These are phyloP conservation scores for Cyanocitta stelleri DNA, from an alignment of 2,113 vertebrate species.

Conservation along the genomic window DNA sequence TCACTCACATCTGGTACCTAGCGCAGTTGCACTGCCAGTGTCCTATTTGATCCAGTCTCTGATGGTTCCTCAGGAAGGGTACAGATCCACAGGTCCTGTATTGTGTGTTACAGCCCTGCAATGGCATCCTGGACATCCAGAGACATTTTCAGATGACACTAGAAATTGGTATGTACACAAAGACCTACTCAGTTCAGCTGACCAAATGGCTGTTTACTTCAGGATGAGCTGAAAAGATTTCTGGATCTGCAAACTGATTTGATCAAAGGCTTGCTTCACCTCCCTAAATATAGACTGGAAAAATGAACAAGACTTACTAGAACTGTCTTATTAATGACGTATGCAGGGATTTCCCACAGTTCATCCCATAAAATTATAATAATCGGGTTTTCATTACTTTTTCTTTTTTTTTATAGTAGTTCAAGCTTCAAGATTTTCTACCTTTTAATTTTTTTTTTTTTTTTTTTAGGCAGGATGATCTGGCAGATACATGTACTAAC, in stretches of 20 bases:
- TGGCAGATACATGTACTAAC: background rate
- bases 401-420: background rate
- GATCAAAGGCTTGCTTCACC: background rate
- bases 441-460: background rate
- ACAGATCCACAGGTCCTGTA: background rate
- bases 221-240: background rate
- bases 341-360: background rate
- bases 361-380: background rate
- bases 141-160: background rate
- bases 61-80: background rate
- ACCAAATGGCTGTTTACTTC: background rate
- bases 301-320: background rate
- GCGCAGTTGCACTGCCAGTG: background rate
- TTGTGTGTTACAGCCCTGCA: background rate
- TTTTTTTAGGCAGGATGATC: background rate
- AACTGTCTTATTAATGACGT: background rate
- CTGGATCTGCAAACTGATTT: background rate
- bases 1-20: background rate
- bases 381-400: fast-evolving
- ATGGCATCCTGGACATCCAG: background rate
- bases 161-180: background rate
- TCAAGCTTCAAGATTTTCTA: background rate
- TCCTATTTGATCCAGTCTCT: background rate
- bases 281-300: background rate
- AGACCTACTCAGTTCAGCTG: background rate